These are phyloP conservation scores for Babylonia areolata DNA, from an alignment of 1,140 invertebrate species.

Conservation along the genomic window DNA sequence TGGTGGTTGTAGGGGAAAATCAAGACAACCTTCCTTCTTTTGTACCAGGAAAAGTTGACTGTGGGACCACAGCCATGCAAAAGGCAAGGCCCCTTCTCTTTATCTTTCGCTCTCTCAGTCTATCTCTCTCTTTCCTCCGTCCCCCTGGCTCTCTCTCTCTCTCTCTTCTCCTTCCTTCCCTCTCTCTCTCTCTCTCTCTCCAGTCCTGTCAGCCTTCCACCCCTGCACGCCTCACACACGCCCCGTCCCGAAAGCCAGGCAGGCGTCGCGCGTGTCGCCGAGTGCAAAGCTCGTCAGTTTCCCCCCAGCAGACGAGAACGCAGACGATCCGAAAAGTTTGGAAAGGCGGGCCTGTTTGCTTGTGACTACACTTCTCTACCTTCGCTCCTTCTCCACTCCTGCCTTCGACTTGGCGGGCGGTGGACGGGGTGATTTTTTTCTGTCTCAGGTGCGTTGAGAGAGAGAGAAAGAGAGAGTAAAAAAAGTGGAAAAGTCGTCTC, in stretches of 20 bases:
- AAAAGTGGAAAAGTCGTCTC: no score
- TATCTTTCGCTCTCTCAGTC: no score
- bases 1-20: no score
- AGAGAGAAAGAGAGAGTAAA: no score
- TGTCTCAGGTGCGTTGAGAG: neutral
- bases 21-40: no score
- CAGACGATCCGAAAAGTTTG: conserved; percentile 10
- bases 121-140: no score
- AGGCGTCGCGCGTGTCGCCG: conserved; percentile 20
- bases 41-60: no score
- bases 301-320: neutral
- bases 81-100: no score
- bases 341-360: neutral
- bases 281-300: conserved; percentile 25
- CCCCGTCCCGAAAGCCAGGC: conserved; percentile 9
- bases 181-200: neutral
- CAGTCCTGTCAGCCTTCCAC: conserved; percentile 9
- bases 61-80: no score
- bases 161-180: no score
- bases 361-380: neutral
- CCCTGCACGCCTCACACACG: conserved; percentile 21
- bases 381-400: neutral
- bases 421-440: neutral
- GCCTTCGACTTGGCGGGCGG: neutral
- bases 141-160: no score